Percentiles rank a stretch among this genome's conserved stretches.
Conservation (phyloP, 2,113 vertebrate species). For the Euleptes europaea region DNA sequence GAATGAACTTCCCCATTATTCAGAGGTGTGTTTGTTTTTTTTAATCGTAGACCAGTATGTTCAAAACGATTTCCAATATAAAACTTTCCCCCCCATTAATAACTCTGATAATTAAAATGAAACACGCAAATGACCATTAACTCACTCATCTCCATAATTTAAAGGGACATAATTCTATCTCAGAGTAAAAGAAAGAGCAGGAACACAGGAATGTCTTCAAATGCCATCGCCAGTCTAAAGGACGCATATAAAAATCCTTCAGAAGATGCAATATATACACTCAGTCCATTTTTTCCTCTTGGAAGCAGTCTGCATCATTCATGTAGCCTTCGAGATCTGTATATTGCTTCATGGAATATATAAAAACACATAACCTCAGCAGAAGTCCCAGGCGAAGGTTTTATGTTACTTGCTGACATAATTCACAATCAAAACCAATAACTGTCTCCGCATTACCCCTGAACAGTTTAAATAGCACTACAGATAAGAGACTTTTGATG, state of each 20-base stretch:
- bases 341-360: conserved; percentile 77
- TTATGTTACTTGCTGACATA: not conserved
- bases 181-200: not conserved
- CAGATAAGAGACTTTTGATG: not conserved
- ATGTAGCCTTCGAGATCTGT: conserved; percentile 73
- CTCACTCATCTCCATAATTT: not conserved
- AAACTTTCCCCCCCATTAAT: conserved; percentile 12
- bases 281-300: conserved; percentile 83
- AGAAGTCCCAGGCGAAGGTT: not conserved
- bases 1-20: not conserved
- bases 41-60: conserved; percentile 1
- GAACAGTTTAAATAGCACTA: not conserved
- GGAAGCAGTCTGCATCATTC: conserved; percentile 80
- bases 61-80: not conserved
- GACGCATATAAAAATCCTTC: conserved; percentile 43
- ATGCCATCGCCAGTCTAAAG: conserved; percentile 35
- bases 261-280: conserved; percentile 28
- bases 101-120: conserved; percentile 29
- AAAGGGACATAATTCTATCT: conserved; percentile 19
- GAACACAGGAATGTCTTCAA: not conserved
- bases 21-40: not conserved
- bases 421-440: conserved; percentile 3
- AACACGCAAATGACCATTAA: not conserved
- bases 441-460: not conserved
- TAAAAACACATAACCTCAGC: conserved; percentile 45